Percentiles rank a stretch among this genome's conserved stretches.
Evolutionary conservation across 2,113 vertebrate species (phyloP).

Genomic region (Stegostoma tigrinum): DNA sequence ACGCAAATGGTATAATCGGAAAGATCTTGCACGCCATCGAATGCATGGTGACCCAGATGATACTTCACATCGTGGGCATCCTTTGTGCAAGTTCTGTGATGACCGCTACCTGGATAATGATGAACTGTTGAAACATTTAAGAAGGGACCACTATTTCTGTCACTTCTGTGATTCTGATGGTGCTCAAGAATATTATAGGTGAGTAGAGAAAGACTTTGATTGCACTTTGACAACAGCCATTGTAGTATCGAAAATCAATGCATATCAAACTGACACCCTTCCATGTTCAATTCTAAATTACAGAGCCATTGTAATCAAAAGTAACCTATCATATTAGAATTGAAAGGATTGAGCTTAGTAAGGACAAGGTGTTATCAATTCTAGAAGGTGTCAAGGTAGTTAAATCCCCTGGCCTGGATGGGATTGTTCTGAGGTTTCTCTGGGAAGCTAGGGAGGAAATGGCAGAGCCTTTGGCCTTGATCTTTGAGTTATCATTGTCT

Average conservation of each 20-base stretch:
- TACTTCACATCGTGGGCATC: conserved; percentile 90
- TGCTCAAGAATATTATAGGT: conserved; percentile 96
- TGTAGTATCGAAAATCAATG: background rate
- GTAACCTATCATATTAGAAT: too few relatives aligned
- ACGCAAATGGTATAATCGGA: conserved; percentile 90
- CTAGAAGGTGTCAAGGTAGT: too few relatives aligned
- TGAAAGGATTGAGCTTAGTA: too few relatives aligned
- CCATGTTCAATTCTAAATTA: background rate
- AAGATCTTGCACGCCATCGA: conserved; percentile 85
- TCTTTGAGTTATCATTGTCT: too few relatives aligned
- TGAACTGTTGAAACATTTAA: conserved; percentile 85
- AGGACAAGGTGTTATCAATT: too few relatives aligned
- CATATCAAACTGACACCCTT: background rate
- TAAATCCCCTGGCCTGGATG: too few relatives aligned
- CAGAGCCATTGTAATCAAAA: too few relatives aligned
- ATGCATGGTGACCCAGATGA: conserved; percentile 89
- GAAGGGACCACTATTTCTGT: conserved; percentile 93
- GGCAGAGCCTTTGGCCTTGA: too few relatives aligned
- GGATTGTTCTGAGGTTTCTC: too few relatives aligned
- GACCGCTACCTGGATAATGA: conserved; percentile 94
- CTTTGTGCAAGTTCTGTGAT: conserved; percentile 93
- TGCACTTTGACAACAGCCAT: too few relatives aligned
- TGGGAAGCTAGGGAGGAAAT: too few relatives aligned
- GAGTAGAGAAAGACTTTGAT: background rate
- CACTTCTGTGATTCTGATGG: conserved; percentile 95